Conservation (phyloP, 2,888 invertebrate genomes). For the Serripes groenlandicus region DNA sequence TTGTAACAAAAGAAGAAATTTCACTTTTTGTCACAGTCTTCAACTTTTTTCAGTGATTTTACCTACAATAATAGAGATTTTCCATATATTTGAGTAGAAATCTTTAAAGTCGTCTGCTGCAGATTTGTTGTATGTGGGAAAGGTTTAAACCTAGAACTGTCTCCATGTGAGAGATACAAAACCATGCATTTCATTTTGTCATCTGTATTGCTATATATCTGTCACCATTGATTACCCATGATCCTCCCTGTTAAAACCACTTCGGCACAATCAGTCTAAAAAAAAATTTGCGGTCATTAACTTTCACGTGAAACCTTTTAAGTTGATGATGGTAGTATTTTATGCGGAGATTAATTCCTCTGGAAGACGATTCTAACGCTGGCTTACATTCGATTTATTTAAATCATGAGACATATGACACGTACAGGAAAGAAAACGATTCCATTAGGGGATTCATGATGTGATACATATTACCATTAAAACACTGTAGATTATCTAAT, state of each 20-base stretch:
- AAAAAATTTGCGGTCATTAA: slow-evolving; percentile 4
- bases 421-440: slow-evolving; percentile 7
- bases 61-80: too few species aligned
- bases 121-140: too few species aligned
- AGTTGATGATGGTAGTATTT: slow-evolving; percentile 27
- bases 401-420: slow-evolving; percentile 8
- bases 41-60: too few species aligned
- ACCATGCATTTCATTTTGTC: slow-evolving; percentile 15
- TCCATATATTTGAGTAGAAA: too few species aligned
- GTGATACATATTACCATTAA: not conserved
- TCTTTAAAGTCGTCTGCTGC: too few species aligned
- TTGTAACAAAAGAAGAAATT: too few species aligned
- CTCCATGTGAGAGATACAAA: not conserved
- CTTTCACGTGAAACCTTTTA: slow-evolving; percentile 31
- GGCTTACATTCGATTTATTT: slow-evolving; percentile 24
- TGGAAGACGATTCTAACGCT: slow-evolving; percentile 16
- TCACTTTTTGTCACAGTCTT: too few species aligned
- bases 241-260: slow-evolving; percentile 17
- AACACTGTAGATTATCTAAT: not conserved
- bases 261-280: not conserved
- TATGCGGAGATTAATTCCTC: slow-evolving; percentile 25
- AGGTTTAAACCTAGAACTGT: not conserved
- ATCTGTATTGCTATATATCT: not conserved
- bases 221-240: slow-evolving; percentile 19
- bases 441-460: not conserved